Evolutionary conservation across 2,888 invertebrate genomes (phyloP).

Genomic region (Lypha dubia): DNA sequence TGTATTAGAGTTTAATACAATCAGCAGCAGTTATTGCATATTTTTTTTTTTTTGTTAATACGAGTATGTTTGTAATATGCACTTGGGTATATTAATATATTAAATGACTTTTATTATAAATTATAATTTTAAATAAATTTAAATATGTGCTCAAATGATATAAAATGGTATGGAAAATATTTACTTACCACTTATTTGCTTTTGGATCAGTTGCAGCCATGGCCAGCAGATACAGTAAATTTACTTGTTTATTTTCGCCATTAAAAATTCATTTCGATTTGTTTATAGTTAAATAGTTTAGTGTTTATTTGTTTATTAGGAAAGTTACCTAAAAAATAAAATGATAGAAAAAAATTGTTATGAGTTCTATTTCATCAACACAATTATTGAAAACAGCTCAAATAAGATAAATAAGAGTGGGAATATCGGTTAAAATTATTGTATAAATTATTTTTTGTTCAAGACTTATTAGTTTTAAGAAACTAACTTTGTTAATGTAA

Average conservation of each 20-base stretch:
- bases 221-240: conserved; percentile 15
- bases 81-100: not conserved
- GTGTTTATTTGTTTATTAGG: conserved; percentile 15
- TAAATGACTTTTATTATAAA: not conserved
- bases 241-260: conserved; percentile 26
- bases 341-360: too few species aligned
- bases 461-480: too few species aligned
- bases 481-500: too few species aligned
- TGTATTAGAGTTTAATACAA: conserved; percentile 12
- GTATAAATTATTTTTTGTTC: too few species aligned
- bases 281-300: conserved; percentile 16
- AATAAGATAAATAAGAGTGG: not conserved
- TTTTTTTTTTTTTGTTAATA: too few species aligned
- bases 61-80: not conserved
- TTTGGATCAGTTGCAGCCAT: conserved; percentile 48
- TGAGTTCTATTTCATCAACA: not conserved
- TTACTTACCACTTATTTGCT: conserved; percentile 38
- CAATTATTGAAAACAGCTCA: not conserved
- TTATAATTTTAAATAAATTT: not conserved
- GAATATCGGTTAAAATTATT: too few species aligned
- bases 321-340: conserved; percentile 20
- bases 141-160: not conserved
- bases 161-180: conserved; percentile 16
- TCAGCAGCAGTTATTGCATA: conserved; percentile 11
- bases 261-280: conserved; percentile 22